Conservation (phyloP, 2,888 invertebrate species). For the Apodemia zela region DNA sequence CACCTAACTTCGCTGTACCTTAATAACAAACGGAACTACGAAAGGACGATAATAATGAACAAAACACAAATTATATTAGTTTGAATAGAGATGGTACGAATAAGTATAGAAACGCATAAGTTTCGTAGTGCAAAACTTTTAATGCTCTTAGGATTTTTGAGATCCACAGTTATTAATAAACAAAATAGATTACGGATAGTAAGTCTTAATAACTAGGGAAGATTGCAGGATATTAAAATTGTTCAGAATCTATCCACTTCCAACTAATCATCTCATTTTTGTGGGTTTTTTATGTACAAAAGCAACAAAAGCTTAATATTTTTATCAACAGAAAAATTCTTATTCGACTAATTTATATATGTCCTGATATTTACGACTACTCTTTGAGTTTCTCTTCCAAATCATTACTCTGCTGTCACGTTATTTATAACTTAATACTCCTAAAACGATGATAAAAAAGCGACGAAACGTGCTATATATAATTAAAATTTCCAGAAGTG, state of each 20-base stretch:
- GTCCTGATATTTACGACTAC: not conserved
- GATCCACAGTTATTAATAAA: no score
- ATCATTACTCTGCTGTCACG: constrained; percentile 1
- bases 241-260: not conserved
- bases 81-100: no score
- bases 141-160: no score
- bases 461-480: constrained; percentile 10
- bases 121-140: no score
- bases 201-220: no score
- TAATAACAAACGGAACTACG: no score
- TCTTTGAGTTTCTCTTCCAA: not conserved
- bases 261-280: not conserved
- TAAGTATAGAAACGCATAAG: no score
- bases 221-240: no score
- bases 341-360: not conserved
- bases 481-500: constrained; percentile 15
- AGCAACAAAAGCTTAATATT: not conserved
- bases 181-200: no score
- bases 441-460: constrained; percentile 7
- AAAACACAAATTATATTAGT: no score
- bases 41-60: no score
- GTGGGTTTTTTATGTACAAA: not conserved
- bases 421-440: constrained; percentile 13
- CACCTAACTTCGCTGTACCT: no score
- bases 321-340: not conserved